These are phyloP conservation scores for Tribolium madens DNA, from an alignment of 1,140 invertebrate genomes.

Conservation along the genomic window DNA sequence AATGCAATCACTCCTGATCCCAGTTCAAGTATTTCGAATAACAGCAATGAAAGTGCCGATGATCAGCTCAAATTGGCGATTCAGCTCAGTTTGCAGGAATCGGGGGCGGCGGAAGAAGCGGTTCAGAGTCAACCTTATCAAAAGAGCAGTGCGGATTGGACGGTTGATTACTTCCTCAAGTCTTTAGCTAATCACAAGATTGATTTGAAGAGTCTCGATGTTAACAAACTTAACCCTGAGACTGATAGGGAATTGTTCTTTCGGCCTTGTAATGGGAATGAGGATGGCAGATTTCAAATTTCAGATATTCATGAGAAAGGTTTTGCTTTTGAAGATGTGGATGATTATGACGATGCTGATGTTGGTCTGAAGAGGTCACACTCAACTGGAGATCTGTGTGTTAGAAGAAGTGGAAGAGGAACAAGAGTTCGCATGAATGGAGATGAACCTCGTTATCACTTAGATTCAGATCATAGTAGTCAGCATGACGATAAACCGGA, in stretches of 20 bases:
- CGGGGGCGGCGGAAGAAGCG: slow-evolving; percentile 52
- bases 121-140: slow-evolving; percentile 56
- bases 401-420: slow-evolving; percentile 58
- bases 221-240: slow-evolving; percentile 53
- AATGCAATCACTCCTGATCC: slow-evolving; percentile 60
- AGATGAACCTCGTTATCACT: slow-evolving; percentile 65
- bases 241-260: slow-evolving; percentile 60
- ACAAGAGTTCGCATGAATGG: slow-evolving; percentile 58
- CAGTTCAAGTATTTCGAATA: slow-evolving; percentile 62
- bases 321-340: slow-evolving; percentile 64
- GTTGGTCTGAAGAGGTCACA: slow-evolving; percentile 66
- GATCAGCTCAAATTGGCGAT: slow-evolving; percentile 68
- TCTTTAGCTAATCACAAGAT: slow-evolving; percentile 67
- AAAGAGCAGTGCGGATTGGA: slow-evolving; percentile 67
- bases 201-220: slow-evolving; percentile 61
- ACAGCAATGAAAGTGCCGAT: slow-evolving; percentile 62
- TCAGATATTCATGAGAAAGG: slow-evolving; percentile 69
- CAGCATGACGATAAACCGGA: slow-evolving; percentile 68
- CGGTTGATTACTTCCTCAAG: slow-evolving; percentile 71
- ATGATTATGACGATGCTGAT: slow-evolving; percentile 63
- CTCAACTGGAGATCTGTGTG: slow-evolving; percentile 68
- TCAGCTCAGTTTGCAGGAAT: slow-evolving; percentile 67
- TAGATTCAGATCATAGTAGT: slow-evolving; percentile 69
- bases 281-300: slow-evolving; percentile 70
- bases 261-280: slow-evolving; percentile 62